Base-by-base conservation (phyloP, 2,113 vertebrate genomes). In the Calyptomena viridis region DNA sequence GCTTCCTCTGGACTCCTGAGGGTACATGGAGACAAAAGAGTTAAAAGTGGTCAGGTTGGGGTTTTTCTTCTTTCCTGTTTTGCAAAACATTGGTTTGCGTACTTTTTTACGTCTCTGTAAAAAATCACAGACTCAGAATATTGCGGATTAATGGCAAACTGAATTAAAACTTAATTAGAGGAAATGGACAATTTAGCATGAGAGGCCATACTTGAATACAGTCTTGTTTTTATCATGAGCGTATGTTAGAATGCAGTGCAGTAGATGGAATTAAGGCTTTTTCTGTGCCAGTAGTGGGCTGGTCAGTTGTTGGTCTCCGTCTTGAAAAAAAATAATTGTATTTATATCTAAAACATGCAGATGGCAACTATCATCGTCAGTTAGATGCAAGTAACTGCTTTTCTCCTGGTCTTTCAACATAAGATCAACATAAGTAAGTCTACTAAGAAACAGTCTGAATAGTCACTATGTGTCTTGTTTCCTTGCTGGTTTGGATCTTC, bases 151-250 rank as follows among this genome's bases (percentile, higher is more conserved):
- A 47, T 37, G 24, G 60, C 49, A 87, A 62, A 67, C 14, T 42
- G 42, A 75, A 75, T 87, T 72, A 58, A 79, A 72, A 42, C 5
- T 40, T 66, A 22, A 60, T 50, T 68, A 75, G 79, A 71, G 69
- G 28, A 75, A 76, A 75, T 47, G 7, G 30, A 18, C 27, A 39
- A 17, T 63, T 50, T 64, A 46, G 60, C 0, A 0, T 14, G 33
- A 76, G 30, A 12, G 47, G 6, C 80, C 30, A 40, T 62, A 28
- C 18, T 40, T 62, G n/a, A 62, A 30, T 20, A 25, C 1, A 0
- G 24, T 53, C 37, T 91, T 93, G 46, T 6, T 92, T 93, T 83
- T 56, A 28, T 46, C 23, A 23, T 28, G 22, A 52, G 9, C 15
- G 5, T 50, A 17, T 27, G 30, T 76, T 68, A 72, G 50, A 59